Base-by-base conservation (phyloP, 1,140 invertebrate genomes). In the Magallana angulata region DNA sequence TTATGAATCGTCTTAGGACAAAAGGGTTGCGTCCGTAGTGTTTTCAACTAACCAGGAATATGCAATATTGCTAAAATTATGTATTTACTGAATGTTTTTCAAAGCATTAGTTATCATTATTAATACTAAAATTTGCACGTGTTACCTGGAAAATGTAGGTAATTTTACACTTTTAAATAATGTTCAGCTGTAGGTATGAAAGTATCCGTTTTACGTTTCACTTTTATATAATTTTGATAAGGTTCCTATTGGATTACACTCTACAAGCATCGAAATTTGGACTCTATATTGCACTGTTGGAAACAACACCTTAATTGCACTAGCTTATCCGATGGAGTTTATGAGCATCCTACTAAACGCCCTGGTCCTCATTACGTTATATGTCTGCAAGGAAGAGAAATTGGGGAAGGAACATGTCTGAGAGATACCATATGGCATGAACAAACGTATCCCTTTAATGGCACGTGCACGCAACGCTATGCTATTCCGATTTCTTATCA, bases 301-400 rank as follows among this genome's bases (percentile, higher is more conserved):
- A 24, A 24, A 7, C 30, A 68, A 24, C 64, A 68, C 64, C 30
- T 68, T 24, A 68, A 24, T 11, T 68, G 64, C 30, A 24, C 18
- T 8, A 24, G 64, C 16, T 24, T 68, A 68, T n/a, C 64, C 24
- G 64, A 68, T 24, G 24, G 64, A 9, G 18, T 71, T 11, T 24
- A 71, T 18, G 64, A 71, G 11, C 24, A 71, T 71, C 64, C 64
- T 7, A 24, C 30, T 18, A 71, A 71, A 9, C 24, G 64, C 11
- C 64, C 64, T 24, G 64, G 64, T 71, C 64, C 64, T 6, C 30
- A 71, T 71, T 71, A 71, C 18, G 64, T 71, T 24, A n/a, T 18
- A 11, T 71, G 64, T 71, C 18, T 71, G 7, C 64, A 71, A 36
- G 64, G 30, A 71, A 71, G 64, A 11, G 9, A 24, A 11, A 9